Conservation (phyloP, 1,140 invertebrate species). For the Tachypleus tridentatus region DNA sequence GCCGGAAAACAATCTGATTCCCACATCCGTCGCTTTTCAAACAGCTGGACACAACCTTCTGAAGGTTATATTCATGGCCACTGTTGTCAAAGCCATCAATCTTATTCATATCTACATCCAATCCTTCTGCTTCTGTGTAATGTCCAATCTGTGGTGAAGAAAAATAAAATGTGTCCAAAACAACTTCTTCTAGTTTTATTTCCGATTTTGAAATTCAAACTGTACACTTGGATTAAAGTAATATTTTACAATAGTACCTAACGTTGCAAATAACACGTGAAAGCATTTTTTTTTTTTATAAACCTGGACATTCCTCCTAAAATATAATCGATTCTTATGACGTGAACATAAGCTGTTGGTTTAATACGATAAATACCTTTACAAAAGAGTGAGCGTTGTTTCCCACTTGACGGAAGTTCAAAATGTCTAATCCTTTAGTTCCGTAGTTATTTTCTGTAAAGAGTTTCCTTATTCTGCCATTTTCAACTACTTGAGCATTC, state of each 20-base stretch:
- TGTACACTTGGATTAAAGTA: too few relatives aligned
- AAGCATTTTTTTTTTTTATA: too few relatives aligned
- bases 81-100: conserved; percentile 22
- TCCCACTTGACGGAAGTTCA: conserved; percentile 19
- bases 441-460: conserved; percentile 21
- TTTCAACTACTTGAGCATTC: conserved; percentile 24
- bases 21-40: conserved; percentile 13
- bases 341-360: too few relatives aligned
- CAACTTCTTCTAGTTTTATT: too few relatives aligned
- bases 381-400: conserved; percentile 18
- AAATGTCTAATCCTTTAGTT: conserved; percentile 27
- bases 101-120: conserved; percentile 21
- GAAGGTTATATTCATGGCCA: conserved; percentile 22
- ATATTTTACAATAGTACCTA: too few relatives aligned
- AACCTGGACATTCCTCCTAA: too few relatives aligned
- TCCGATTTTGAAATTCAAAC: too few relatives aligned
- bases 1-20: conserved; percentile 3
- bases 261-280: too few relatives aligned
- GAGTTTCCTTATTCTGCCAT: conserved; percentile 19
- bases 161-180: not conserved
- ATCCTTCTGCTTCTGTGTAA: conserved; percentile 24
- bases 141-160: conserved; percentile 10
- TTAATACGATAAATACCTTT: not conserved
- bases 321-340: too few relatives aligned
- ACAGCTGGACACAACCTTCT: conserved; percentile 25